Evolutionary conservation across 2,113 vertebrate species (phyloP), one percentile per base, ranked within the genome.

Genomic region (Geothlypis trichas): DNA sequence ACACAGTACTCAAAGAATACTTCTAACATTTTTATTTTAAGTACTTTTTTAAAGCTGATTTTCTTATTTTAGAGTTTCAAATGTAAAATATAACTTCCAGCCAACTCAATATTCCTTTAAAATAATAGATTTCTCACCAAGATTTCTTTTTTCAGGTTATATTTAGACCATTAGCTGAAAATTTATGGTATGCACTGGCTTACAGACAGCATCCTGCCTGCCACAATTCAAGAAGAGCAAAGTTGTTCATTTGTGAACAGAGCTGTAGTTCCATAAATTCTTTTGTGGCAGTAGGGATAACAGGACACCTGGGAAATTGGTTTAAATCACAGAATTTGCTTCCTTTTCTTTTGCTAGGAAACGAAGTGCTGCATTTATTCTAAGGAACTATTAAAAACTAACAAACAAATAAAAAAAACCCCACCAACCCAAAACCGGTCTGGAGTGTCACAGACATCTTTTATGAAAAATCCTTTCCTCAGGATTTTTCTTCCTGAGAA

Each of bases 261-360:
- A 55, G 9, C 21, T 72, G 24, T 27, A 7, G 18, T 77, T 67
- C 44, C 26, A 21, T 16, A 7, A 13, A 31, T 7, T 0, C 27
- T 26, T 57, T 58, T 22, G 28, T 54, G 18, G 54, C 37, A 2
- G 1, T 5, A 30, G n/a, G 24, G 22, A 15, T 68, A 58, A 49
- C 26, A 47, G 27, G 39, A 54, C 26, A 28, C 2, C 0, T 4
- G 23, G 28, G 39, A 14, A 84, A 52, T 3, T 1, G 1, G 4
- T 11, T 58, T 63, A 17, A 63, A 10, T 16, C 23, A 27, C 6
- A 21, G 30, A 41, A 33, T 52, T 78, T 69, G 7, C 15, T 41
- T 31, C 23, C 47, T 65, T 42, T 51, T 17, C 2, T 52, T 13
- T 24, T 49, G 6, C 11, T 49, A 66, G 59, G 57, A 31, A 19